Evolutionary conservation across 2,888 invertebrate species (phyloP).

Genomic region (Perdita meconis): DNA sequence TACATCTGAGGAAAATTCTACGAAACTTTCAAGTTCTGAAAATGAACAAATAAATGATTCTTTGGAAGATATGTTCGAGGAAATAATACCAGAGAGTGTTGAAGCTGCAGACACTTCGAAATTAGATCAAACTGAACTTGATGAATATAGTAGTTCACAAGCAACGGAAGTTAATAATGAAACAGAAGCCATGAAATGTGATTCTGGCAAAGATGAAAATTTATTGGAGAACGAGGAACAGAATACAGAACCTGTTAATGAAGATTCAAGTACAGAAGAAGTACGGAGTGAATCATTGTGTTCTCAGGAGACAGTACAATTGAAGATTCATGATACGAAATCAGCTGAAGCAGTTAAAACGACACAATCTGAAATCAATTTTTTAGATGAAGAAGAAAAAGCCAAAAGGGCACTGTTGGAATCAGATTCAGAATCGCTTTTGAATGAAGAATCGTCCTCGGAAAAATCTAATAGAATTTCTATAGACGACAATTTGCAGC

Average conservation of each 20-base stretch:
- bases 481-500: background rate
- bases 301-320: background rate
- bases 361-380: background rate
- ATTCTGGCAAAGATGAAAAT: background rate
- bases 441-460: background rate
- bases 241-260: background rate
- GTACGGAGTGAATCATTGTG: background rate
- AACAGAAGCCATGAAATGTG: background rate
- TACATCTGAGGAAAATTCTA: background rate
- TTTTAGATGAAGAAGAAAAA: background rate
- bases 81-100: background rate
- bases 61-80: constrained; percentile 51
- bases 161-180: background rate
- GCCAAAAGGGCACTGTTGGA: constrained; percentile 25
- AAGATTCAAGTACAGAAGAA: background rate
- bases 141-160: background rate
- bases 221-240: background rate
- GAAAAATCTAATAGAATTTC: background rate
- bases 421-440: constrained; percentile 24
- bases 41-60: constrained; percentile 31
- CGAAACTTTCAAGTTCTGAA: background rate
- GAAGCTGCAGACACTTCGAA: background rate
- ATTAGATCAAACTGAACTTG: background rate
- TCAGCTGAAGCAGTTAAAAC: background rate
- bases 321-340: background rate